These are phyloP conservation scores for Brachionus paranguensis DNA, from an alignment of 1,140 invertebrate genomes.

Conservation along the genomic window DNA sequence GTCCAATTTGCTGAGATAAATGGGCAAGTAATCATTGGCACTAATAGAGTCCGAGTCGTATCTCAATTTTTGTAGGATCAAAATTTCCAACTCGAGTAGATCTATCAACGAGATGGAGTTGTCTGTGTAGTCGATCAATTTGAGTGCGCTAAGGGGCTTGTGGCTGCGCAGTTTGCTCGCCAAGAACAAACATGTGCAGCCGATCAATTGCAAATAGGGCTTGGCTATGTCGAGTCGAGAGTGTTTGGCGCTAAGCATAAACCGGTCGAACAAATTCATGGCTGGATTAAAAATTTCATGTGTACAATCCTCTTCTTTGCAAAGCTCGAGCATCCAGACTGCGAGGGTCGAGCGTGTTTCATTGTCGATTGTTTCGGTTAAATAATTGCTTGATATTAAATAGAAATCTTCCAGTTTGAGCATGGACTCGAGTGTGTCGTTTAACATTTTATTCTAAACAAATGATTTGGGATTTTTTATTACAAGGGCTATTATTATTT, in stretches of 20 bases:
- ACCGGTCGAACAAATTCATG: slow-evolving; percentile 84
- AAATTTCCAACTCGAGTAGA: slow-evolving; percentile 74
- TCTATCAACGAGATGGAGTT: slow-evolving; percentile 75
- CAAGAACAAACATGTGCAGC: slow-evolving; percentile 78
- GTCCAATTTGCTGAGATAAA: not conserved
- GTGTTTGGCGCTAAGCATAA: slow-evolving; percentile 63
- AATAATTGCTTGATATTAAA: not conserved
- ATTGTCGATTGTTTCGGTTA: not conserved
- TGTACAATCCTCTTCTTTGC: slow-evolving; percentile 79
- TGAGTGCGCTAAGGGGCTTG: slow-evolving; percentile 68
- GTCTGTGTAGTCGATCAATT: slow-evolving; percentile 81
- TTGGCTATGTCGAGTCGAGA: slow-evolving; percentile 65
- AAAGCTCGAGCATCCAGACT: slow-evolving; percentile 58
- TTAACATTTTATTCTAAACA: not conserved
- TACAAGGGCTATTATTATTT: not conserved
- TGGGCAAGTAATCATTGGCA: slow-evolving; percentile 62
- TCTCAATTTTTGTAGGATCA: slow-evolving; percentile 69
- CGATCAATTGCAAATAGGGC: slow-evolving; percentile 78
- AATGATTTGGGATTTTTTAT: not conserved
- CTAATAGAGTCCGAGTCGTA: slow-evolving; percentile 75
- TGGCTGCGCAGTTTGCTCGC: slow-evolving; percentile 83
- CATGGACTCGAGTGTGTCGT: not conserved
- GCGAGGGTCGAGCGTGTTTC: not conserved
- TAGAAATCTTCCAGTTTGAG: not conserved
- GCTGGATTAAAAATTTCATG: slow-evolving; percentile 83